Evolutionary conservation across 2,888 invertebrate genomes (phyloP).

Genomic region (Lamellibrachia columna): DNA sequence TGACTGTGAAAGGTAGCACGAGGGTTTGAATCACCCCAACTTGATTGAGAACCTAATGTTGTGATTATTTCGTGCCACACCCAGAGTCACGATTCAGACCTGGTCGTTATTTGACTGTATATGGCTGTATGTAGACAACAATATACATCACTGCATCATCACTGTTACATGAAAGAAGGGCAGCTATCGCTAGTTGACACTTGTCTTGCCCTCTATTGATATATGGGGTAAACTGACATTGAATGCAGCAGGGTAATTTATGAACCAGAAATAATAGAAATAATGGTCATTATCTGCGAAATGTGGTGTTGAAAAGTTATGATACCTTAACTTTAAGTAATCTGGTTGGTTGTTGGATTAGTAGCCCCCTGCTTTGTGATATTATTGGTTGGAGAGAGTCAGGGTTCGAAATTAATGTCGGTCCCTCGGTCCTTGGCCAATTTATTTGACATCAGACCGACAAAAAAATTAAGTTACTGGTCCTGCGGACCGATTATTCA

Average conservation of each 20-base stretch:
- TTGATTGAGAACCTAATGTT: slow-evolving; percentile 17
- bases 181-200: neutral
- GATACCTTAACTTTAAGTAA: no score
- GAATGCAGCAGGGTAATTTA: neutral
- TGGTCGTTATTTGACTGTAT: neutral
- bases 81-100: slow-evolving; percentile 17
- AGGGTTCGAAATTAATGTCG: no score
- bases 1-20: neutral
- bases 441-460: no score
- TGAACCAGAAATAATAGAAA: no score
- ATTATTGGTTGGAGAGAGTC: no score
- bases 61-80: neutral
- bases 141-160: neutral
- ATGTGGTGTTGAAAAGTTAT: no score
- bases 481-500: no score
- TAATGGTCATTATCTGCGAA: no score
- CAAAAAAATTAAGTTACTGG: no score
- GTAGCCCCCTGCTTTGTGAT: no score
- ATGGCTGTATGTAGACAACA: neutral
- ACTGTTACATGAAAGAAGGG: neutral
- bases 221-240: neutral
- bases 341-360: no score
- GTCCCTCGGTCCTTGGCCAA: no score
- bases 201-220: neutral
- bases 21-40: slow-evolving; percentile 6